A percentile compares a stretch with the other conserved stretches of the same genome.
Evolutionary conservation across 2,888 invertebrate species (phyloP).

Genomic region (Acanthosepion pharaonis): DNA sequence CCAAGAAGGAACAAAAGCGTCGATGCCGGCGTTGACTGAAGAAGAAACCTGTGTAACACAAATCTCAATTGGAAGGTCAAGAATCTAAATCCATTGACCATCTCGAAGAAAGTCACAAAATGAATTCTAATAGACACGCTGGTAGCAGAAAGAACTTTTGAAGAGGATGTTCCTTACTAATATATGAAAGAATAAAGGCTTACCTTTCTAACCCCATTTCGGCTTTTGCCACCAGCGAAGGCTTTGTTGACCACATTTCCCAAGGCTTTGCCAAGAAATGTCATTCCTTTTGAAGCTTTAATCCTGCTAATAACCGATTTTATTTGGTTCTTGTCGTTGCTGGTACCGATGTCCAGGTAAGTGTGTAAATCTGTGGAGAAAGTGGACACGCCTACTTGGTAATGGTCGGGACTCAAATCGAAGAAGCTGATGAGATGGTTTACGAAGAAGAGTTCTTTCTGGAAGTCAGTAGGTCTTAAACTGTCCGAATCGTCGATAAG

Average conservation of each 20-base stretch:
- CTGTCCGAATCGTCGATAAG: background rate
- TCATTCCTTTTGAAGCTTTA: background rate
- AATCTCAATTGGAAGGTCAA: no score
- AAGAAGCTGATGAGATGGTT: constrained; percentile 49
- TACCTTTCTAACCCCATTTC: background rate
- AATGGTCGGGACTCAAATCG: constrained; percentile 55
- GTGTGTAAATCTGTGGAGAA: constrained; percentile 55
- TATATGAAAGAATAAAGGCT: background rate
- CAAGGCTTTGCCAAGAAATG: constrained; percentile 39
- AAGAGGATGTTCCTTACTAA: background rate
- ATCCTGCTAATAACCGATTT: constrained; percentile 51
- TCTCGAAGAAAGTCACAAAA: no score
- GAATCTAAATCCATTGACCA: no score
- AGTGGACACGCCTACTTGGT: constrained; percentile 59
- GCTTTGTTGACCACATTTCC: background rate
- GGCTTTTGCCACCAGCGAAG: background rate
- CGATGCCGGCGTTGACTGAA: no score
- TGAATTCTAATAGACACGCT: no score
- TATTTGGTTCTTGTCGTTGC: constrained; percentile 53
- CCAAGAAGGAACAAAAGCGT: no score
- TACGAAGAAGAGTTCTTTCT: background rate
- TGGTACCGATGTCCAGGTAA: constrained; percentile 59
- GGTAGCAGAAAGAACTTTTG: no score
- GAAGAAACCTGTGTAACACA: no score
- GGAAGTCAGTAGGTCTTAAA: background rate